These are phyloP conservation scores for Ramphastos sulfuratus DNA, from an alignment of 2,113 vertebrate species.

Conservation along the genomic window DNA sequence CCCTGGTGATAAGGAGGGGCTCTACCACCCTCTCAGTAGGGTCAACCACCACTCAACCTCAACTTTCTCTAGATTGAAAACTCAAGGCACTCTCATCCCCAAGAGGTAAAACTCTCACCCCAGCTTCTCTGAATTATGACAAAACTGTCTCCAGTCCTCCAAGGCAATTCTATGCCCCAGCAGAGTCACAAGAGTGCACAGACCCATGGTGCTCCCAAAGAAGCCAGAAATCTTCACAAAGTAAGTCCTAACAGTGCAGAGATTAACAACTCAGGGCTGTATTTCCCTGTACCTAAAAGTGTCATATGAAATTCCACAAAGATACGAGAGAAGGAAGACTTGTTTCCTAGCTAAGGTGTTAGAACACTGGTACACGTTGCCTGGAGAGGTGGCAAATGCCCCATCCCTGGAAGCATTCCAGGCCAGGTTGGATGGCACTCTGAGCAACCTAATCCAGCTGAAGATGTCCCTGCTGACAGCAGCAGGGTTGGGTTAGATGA, in stretches of 20 bases:
- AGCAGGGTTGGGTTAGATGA: too few species aligned
- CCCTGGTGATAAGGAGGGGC: neutral
- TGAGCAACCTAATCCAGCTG: too few species aligned
- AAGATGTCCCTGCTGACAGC: too few species aligned
- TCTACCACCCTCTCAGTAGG: neutral
- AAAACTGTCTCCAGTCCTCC: neutral
- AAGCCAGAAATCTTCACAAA: neutral
- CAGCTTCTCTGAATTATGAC: neutral
- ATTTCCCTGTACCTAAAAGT: too few species aligned
- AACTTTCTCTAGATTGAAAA: neutral
- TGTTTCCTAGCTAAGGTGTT: too few species aligned
- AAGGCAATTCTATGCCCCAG: neutral
- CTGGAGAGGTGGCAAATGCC: too few species aligned
- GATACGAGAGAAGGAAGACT: too few species aligned
- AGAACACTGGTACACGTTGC: too few species aligned
- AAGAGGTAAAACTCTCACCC: neutral
- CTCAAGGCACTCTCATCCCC: neutral
- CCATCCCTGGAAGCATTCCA: too few species aligned
- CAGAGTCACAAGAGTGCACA: neutral
- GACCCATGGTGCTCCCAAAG: accelerated
- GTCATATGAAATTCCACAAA: too few species aligned
- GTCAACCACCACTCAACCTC: neutral
- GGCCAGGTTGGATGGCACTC: too few species aligned
- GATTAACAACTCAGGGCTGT: too few species aligned
- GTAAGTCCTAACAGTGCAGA: neutral